A percentile compares a stretch with the other conserved stretches of the same genome.
phyloP scores from a whole-genome alignment of 2,797 vertebrate species.

The Leuciscus waleckii region DNA sequence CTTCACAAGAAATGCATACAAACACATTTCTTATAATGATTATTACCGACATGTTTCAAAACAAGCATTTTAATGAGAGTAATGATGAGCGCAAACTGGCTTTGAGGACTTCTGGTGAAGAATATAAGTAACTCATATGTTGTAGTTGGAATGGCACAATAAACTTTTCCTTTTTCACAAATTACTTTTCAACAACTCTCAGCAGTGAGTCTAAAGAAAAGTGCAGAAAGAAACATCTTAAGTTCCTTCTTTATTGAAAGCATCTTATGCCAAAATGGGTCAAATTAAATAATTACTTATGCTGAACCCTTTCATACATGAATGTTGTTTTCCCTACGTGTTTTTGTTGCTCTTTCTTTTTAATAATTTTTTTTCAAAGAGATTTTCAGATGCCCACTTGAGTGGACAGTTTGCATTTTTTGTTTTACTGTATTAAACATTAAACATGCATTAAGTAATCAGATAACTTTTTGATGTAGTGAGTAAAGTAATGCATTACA shows the following conservation, averaged over 20 bases:
- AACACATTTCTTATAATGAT: constrained; percentile 67
- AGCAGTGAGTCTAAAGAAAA: not conserved
- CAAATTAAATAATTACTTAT: not conserved
- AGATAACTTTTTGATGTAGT: no score
- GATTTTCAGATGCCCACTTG: no score
- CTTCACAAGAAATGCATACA: constrained; percentile 63
- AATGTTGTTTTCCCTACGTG: no score
- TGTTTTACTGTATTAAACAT: no score
- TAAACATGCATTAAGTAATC: no score
- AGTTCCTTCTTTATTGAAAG: not conserved
- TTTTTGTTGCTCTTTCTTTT: no score
- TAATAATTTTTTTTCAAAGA: no score
- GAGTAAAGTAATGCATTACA: no score
- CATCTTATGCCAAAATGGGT: not conserved
- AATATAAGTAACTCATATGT: no score
- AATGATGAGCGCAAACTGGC: constrained; percentile 57
- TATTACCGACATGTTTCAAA: constrained; percentile 68
- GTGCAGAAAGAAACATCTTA: not conserved
- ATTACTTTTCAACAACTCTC: constrained; percentile 21
- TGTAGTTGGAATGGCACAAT: no score
- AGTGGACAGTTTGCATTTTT: no score
- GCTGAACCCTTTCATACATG: not conserved
- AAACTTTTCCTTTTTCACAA: constrained; percentile 48
- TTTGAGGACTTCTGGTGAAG: no score
- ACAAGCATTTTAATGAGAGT: constrained; percentile 66